A percentile compares a stretch with the other conserved stretches of the same genome.
phyloP scores from a whole-genome alignment of 37 sponge, comb jelly and placozoan species.

The Axinella damicornis region DNA sequence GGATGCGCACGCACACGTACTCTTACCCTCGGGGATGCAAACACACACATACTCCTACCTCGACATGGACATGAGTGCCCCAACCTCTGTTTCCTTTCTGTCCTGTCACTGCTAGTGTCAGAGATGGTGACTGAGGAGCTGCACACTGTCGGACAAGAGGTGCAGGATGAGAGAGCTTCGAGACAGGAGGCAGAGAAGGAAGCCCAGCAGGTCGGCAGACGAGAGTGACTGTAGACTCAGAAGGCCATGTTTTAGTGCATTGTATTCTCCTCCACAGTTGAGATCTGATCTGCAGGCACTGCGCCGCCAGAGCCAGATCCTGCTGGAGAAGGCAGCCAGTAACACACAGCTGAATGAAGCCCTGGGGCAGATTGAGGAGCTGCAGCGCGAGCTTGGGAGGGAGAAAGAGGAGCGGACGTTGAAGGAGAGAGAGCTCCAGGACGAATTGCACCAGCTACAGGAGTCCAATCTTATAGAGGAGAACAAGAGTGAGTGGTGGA shows the following conservation, averaged over 20 bases:
- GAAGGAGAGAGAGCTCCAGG: constrained; percentile 26
- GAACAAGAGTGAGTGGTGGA: constrained; percentile 4
- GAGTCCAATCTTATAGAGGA: constrained; percentile 53
- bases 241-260: no score
- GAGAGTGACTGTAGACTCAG: no score
- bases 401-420: constrained; percentile 21
- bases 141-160: constrained; percentile 7
- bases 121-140: constrained; percentile 34
- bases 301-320: constrained; percentile 43
- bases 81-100: no score
- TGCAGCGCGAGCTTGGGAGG: constrained; percentile 24
- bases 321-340: constrained; percentile 18
- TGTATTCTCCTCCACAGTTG: not conserved
- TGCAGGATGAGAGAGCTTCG: constrained; percentile 21
- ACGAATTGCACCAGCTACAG: constrained; percentile 22
- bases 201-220: constrained; percentile 17
- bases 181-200: constrained; percentile 21
- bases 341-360: constrained; percentile 43
- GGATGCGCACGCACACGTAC: no score
- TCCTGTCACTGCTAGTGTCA: constrained; percentile 21
- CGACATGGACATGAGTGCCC: no score
- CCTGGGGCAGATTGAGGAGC: constrained; percentile 39
- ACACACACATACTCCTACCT: no score
- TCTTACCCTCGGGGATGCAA: no score
- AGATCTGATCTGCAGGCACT: constrained; percentile 13